phyloP scores from a whole-genome alignment of 2,888 invertebrate genomes.

The Eupithecia tripunctaria region DNA sequence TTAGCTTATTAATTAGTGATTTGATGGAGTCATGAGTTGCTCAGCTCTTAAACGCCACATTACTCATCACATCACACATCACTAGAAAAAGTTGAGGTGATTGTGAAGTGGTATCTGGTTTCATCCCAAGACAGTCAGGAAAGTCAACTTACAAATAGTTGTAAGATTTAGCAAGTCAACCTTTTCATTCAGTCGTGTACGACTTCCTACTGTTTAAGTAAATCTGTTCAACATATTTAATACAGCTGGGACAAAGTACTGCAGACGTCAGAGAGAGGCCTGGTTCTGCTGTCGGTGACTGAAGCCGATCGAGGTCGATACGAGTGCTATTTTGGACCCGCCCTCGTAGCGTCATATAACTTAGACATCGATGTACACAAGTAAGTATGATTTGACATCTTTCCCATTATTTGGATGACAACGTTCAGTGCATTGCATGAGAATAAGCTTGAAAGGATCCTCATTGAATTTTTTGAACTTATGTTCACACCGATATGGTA shows the following conservation, averaged over 20 bases:
- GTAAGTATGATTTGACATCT: constrained; percentile 48
- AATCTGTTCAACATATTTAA: constrained; percentile 16
- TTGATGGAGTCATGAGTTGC: too few species aligned
- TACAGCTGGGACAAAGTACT: constrained; percentile 84
- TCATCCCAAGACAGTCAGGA: neutral
- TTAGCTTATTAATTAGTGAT: too few species aligned
- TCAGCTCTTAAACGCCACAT: too few species aligned
- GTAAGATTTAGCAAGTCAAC: neutral
- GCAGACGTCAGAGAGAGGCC: constrained; percentile 84
- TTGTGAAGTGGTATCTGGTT: neutral
- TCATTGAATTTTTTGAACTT: neutral
- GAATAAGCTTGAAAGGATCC: neutral
- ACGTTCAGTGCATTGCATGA: neutral
- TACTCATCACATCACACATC: too few species aligned
- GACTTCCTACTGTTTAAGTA: neutral
- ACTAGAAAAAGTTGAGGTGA: too few species aligned
- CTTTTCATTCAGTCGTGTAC: neutral
- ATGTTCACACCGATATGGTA: too few species aligned
- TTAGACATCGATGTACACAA: constrained; percentile 85
- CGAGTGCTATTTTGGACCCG: constrained; percentile 84
- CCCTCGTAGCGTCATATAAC: constrained; percentile 84
- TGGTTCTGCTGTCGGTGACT: constrained; percentile 84
- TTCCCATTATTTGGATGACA: neutral
- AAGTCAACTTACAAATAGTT: neutral
- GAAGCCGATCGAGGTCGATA: constrained; percentile 85